Conservation (phyloP, 2,113 vertebrate species). For the Zosterops japonicus region DNA sequence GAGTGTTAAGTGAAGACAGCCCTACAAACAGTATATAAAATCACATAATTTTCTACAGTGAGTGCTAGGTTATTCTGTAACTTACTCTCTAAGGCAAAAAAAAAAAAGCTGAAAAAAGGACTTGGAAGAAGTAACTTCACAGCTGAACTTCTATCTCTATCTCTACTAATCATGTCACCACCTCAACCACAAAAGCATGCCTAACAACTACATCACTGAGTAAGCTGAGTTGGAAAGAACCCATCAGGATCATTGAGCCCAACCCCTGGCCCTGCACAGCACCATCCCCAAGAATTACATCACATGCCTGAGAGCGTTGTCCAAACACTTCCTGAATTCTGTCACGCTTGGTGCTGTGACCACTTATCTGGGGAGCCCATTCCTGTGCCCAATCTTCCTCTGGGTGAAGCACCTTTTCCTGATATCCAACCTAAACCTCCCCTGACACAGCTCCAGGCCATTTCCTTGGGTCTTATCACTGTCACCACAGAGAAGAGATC, state of each 20-base stretch:
- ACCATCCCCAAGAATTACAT: neutral
- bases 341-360: neutral
- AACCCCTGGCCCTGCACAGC: neutral
- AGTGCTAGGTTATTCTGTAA: neutral
- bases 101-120: neutral
- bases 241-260: rapidly evolving
- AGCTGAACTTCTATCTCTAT: neutral
- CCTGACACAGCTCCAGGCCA: neutral
- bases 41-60: neutral
- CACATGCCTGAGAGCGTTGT: neutral
- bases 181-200: neutral
- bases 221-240: neutral
- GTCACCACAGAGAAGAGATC: neutral
- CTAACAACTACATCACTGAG: neutral
- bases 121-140: neutral
- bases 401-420: neutral
- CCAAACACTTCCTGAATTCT: neutral
- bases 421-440: neutral
- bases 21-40: neutral
- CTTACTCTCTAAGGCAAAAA: neutral
- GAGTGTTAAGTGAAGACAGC: neutral
- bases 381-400: neutral
- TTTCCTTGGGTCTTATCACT: rapidly evolving
- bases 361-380: neutral
- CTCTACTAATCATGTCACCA: neutral